A percentile compares a stretch with the other conserved stretches of the same genome.
Conservation (phyloP, 2,888 invertebrate species). For the Cheilosia urbana region DNA sequence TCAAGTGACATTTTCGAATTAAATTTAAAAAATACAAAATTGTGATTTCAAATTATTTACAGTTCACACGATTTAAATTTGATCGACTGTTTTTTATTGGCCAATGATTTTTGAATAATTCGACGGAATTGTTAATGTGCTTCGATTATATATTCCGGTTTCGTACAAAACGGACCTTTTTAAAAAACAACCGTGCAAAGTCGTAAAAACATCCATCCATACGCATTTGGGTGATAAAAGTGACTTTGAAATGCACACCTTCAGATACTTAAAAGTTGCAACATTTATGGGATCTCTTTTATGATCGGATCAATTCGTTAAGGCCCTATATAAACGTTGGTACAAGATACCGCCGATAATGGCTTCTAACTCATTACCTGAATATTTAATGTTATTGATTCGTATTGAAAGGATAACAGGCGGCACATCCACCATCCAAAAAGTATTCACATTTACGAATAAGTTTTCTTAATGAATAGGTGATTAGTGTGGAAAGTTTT, state of each 20-base stretch:
- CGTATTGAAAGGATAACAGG: conserved; percentile 13
- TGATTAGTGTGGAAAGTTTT: conserved; percentile 50
- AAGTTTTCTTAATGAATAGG: conserved; percentile 56
- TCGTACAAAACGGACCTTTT: conserved; percentile 28
- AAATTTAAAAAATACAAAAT: not conserved
- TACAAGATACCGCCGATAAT: conserved; percentile 28
- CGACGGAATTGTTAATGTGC: conserved; percentile 32
- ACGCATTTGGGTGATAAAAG: conserved; percentile 61
- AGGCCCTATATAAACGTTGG: conserved; percentile 9
- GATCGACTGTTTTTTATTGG: not conserved
- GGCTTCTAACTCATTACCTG: conserved; percentile 47
- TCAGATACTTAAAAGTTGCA: conserved; percentile 56
- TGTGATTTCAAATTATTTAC: conserved; percentile 3
- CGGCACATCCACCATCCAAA: conserved; percentile 31
- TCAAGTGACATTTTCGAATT: not conserved
- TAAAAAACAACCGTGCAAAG: conserved; percentile 37
- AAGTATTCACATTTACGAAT: conserved; percentile 53
- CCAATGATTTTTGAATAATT: conserved; percentile 35
- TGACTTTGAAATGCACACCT: conserved; percentile 49
- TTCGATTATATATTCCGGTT: conserved; percentile 52
- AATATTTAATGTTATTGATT: conserved; percentile 59
- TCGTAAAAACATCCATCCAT: conserved; percentile 47
- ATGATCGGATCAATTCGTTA: conserved; percentile 44
- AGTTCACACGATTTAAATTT: no score
- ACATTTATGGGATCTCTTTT: conserved; percentile 49